Evolutionary conservation across 2,113 vertebrate species (phyloP), one percentile per base, ranked within the genome.

Genomic region (Pogonocichla stellata): DNA sequence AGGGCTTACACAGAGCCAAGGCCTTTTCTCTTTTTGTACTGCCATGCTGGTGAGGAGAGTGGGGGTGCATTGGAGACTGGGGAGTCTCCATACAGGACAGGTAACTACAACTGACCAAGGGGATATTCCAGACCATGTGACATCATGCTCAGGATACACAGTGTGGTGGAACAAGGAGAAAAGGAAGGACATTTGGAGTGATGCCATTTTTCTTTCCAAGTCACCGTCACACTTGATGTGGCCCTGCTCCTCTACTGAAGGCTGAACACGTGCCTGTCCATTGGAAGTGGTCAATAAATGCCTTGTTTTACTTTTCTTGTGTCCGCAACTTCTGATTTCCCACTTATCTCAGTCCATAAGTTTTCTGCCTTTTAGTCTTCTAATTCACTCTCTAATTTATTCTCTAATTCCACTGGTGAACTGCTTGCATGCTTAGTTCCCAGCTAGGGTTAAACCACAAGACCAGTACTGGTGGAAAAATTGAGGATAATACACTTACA

Each of bases 1-100:
- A 50, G 50, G 18, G 10, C 5, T 65, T 26, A 31, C 31, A 50
- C 12, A 33, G 12, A 65, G 26, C 6, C 26, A 26, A 34, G 33
- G 31, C 31, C 6, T 50, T 43, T 31, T 16, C 14, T 33, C 25
- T 42, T 34, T 71, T 12, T 8, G 5, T 5, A 17, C 8, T 29
- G 28, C 15, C 24, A 8, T 0, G 5, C 7, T 17, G 36, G 18
- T 10, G 6, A 66, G 43, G 18, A 43, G 10, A 10, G 10, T 33
- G 23, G 12, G 18, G 12, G 7, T 24, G 5, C 10, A 43, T 9
- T 1, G 1, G 28, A 50, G 9, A 11, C 1, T 57, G 75, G 17
- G 14, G 53, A 58, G 13, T 24, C 50, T 51, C 50, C 33, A 66
- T 18, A 4, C 17, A 36, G 33, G 7, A 73, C 43, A 88, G 19